A percentile compares a stretch with the other conserved stretches of the same genome.
phyloP scores from a whole-genome alignment of 2,113 vertebrate species.

The Stictonetta naevosa region DNA sequence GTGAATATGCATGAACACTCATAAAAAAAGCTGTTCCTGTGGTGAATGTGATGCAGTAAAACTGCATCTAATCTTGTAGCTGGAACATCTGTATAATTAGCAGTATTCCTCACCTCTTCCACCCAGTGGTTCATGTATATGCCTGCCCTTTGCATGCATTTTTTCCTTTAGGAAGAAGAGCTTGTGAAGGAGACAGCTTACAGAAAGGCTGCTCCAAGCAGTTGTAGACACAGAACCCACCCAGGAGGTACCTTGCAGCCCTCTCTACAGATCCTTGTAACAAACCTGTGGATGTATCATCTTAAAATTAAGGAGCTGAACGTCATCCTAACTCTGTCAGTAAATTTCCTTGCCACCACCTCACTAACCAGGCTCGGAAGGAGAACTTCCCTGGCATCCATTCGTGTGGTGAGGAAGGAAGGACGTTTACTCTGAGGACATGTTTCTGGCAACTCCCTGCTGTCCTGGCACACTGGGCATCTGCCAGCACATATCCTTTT shows the following conservation, averaged over 20 bases:
- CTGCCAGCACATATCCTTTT: not conserved
- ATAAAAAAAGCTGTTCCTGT: slow-evolving; percentile 14
- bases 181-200: not conserved
- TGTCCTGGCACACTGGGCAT: not conserved
- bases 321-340: not conserved
- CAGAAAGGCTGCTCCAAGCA: not conserved
- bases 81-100: slow-evolving; percentile 46
- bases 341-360: not conserved
- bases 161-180: not conserved
- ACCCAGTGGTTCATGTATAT: not conserved
- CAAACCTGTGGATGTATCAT: not conserved
- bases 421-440: not conserved
- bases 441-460: not conserved
- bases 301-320: not conserved
- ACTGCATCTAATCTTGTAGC: slow-evolving; percentile 14
- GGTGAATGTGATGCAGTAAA: slow-evolving; percentile 25
- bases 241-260: not conserved
- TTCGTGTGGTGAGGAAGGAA: not conserved
- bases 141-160: not conserved
- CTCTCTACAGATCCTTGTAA: not conserved
- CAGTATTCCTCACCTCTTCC: slow-evolving; percentile 34
- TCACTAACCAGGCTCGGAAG: not conserved
- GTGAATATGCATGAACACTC: not conserved
- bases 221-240: not conserved
- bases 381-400: not conserved